Percentiles rank a stretch among this genome's conserved stretches.
These are phyloP conservation scores for Sebastes nivosus DNA, from an alignment of 2,797 vertebrate species.

Conservation along the genomic window DNA sequence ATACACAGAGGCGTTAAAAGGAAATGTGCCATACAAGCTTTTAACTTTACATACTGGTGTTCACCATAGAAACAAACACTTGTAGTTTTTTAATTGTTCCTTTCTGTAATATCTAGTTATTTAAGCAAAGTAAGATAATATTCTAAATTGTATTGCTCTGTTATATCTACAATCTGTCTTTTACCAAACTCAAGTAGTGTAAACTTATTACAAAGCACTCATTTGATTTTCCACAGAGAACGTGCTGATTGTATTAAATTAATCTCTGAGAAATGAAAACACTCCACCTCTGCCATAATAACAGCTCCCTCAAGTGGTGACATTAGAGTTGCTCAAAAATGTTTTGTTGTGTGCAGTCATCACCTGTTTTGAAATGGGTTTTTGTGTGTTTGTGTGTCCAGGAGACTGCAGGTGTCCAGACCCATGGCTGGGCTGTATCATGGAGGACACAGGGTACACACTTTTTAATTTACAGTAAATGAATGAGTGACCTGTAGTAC, in stretches of 20 bases:
- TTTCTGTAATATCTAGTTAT: background rate
- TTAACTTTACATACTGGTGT: background rate
- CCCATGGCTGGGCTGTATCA: conserved; percentile 92
- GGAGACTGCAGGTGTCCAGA: conserved; percentile 92
- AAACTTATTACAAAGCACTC: background rate
- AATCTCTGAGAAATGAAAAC: background rate
- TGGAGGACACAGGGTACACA: conserved; percentile 93
- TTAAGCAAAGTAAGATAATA: background rate
- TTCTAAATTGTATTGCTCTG: background rate
- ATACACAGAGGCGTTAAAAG: background rate
- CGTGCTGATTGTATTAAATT: background rate
- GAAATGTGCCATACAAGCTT: too few relatives aligned
- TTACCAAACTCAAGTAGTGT: background rate
- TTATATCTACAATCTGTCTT: background rate
- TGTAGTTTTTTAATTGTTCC: too few relatives aligned
- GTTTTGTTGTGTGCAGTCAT: background rate
- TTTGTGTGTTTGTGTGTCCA: conserved; percentile 54
- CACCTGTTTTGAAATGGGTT: background rate
- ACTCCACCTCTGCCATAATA: background rate
- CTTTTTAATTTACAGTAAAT: background rate
- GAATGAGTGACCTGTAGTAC: background rate
- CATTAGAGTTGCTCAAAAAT: background rate
- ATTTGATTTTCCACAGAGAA: background rate
- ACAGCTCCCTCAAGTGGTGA: conserved; percentile 28
- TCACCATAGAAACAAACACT: too few relatives aligned